phyloP scores from a whole-genome alignment of 2,797 vertebrate genomes.

The Anguilla marmorata region DNA sequence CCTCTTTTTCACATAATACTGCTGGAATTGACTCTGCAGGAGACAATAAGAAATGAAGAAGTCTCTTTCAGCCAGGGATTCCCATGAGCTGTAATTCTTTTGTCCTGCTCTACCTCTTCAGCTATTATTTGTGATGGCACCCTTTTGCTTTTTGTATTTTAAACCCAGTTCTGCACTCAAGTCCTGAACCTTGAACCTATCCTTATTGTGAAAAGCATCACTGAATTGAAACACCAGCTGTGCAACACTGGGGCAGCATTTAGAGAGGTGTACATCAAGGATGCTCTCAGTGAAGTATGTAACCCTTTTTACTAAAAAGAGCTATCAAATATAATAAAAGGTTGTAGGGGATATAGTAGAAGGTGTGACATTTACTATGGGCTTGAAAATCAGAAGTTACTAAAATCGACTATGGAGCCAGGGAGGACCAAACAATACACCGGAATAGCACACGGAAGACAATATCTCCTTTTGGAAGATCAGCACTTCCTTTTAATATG shows the following conservation, averaged over 20 bases:
- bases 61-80: constrained; percentile 53
- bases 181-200: not conserved
- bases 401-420: too few species aligned
- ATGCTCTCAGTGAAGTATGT: not conserved
- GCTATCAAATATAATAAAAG: too few species aligned
- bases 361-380: too few species aligned
- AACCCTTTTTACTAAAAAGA: too few species aligned
- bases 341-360: too few species aligned
- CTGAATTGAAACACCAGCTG: not conserved
- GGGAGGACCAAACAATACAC: too few species aligned
- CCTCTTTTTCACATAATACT: constrained; percentile 67
- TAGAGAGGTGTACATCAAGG: not conserved
- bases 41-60: constrained; percentile 59
- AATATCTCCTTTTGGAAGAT: too few species aligned
- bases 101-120: constrained; percentile 39
- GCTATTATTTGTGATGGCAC: constrained; percentile 27
- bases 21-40: constrained; percentile 66
- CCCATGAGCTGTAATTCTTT: constrained; percentile 50
- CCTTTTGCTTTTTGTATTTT: not conserved
- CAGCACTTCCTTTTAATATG: too few species aligned
- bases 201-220: not conserved
- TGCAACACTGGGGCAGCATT: not conserved
- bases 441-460: too few species aligned
- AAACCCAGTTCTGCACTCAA: not conserved
- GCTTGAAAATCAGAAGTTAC: too few species aligned